Conservation (phyloP, 2,797 vertebrate species). For the Stomatorhinus walkeri region DNA sequence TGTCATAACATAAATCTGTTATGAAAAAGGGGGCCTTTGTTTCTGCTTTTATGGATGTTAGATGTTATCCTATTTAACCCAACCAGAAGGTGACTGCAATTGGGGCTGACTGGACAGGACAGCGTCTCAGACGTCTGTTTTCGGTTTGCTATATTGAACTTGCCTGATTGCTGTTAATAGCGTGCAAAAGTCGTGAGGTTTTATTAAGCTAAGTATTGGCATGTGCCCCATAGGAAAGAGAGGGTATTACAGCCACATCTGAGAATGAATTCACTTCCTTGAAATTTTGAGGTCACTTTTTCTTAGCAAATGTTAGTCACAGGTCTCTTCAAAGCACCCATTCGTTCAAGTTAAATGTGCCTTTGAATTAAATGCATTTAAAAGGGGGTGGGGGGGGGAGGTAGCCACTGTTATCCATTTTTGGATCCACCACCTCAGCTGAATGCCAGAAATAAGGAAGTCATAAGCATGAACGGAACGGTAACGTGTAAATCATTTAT, state of each 20-base stretch:
- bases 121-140: constrained; percentile 59
- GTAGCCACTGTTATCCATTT: constrained; percentile 34
- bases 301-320: constrained; percentile 40
- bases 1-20: constrained; percentile 8
- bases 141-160: constrained; percentile 56
- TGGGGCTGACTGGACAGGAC: constrained; percentile 62
- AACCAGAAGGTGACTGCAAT: constrained; percentile 54
- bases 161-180: constrained; percentile 57
- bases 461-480: constrained; percentile 32
- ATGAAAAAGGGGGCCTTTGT: neutral
- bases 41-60: constrained; percentile 10
- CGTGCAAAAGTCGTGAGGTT: constrained; percentile 44
- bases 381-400: constrained; percentile 30
- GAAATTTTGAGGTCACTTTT: constrained; percentile 52
- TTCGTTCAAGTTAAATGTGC: constrained; percentile 28
- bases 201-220: constrained; percentile 48
- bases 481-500: constrained; percentile 45
- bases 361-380: constrained; percentile 41
- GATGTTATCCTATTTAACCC: constrained; percentile 35
- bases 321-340: constrained; percentile 33
- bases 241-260: constrained; percentile 45
- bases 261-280: constrained; percentile 34
- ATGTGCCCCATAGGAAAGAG: constrained; percentile 50
- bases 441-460: constrained; percentile 48
- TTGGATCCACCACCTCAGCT: constrained; percentile 23